These are phyloP conservation scores for Stegana nigrithorax DNA, from an alignment of 2,888 invertebrate species.

Conservation along the genomic window DNA sequence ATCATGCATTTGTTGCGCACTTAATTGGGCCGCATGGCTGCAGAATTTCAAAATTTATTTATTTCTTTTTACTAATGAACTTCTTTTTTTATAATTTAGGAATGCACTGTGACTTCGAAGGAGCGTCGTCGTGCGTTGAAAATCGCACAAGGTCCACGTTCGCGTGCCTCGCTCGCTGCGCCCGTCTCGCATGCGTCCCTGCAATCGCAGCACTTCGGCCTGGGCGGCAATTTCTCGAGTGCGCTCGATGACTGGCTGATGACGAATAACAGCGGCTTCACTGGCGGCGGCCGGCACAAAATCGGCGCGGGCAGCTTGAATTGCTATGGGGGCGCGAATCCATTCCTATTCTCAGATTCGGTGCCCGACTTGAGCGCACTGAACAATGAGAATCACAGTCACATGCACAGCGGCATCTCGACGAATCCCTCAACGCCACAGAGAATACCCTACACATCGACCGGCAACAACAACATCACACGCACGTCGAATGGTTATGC, in stretches of 20 bases:
- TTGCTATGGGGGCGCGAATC: slow-evolving; percentile 66
- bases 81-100: slow-evolving; percentile 64
- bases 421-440: slow-evolving; percentile 68
- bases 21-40: no score
- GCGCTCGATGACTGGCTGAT: slow-evolving; percentile 72
- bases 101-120: slow-evolving; percentile 75
- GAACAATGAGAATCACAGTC: slow-evolving; percentile 66
- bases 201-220: slow-evolving; percentile 65
- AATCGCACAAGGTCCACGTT: slow-evolving; percentile 68
- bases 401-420: slow-evolving; percentile 62
- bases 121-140: slow-evolving; percentile 73
- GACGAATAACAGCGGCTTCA: slow-evolving; percentile 60
- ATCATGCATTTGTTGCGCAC: no score
- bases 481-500: slow-evolving; percentile 65
- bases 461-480: slow-evolving; percentile 47
- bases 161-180: slow-evolving; percentile 67
- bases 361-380: slow-evolving; percentile 67
- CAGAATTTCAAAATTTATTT: no score
- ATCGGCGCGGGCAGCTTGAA: slow-evolving; percentile 63
- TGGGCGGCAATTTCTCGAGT: slow-evolving; percentile 70
- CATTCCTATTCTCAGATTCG: slow-evolving; percentile 67
- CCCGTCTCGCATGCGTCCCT: slow-evolving; percentile 67
- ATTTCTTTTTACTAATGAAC: slow-evolving; percentile 25
- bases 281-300: slow-evolving; percentile 69
- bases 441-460: slow-evolving; percentile 62